Conservation (phyloP, 2,797 vertebrate genomes). For the Amazonetta brasiliensis region DNA sequence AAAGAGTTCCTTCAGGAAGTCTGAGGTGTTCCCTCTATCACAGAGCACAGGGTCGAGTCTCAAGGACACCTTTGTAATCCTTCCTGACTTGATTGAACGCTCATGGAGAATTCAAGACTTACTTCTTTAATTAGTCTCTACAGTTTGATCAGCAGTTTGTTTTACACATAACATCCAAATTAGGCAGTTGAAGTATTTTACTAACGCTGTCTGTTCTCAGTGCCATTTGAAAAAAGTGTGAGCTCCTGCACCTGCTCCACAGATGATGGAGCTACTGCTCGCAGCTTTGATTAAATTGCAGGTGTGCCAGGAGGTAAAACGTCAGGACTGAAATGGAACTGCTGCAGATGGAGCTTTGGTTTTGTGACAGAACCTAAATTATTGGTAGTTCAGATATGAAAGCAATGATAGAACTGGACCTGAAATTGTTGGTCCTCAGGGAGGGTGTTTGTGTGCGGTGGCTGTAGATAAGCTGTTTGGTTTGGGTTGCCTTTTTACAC, state of each 20-base stretch:
- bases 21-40: not conserved
- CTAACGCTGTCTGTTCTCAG: accelerated
- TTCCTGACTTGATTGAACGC: not conserved
- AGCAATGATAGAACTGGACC: not conserved
- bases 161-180: not conserved
- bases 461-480: not conserved
- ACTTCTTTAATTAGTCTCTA: not conserved
- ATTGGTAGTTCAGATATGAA: not conserved
- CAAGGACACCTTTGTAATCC: not conserved
- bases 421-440: not conserved
- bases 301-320: not conserved
- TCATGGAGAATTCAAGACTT: not conserved
- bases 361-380: not conserved
- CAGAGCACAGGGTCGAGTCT: not conserved
- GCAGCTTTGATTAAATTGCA: not conserved
- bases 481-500: not conserved
- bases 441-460: not conserved
- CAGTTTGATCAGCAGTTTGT: not conserved
- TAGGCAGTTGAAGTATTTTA: accelerated
- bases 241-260: not conserved
- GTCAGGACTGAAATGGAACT: not conserved
- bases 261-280: not conserved
- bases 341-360: not conserved
- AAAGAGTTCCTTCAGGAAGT: not conserved
- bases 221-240: not conserved